Evolutionary conservation across 2,888 invertebrate genomes (phyloP), one percentile per base, ranked within the genome.

Genomic region (Autographa pulchrina): DNA sequence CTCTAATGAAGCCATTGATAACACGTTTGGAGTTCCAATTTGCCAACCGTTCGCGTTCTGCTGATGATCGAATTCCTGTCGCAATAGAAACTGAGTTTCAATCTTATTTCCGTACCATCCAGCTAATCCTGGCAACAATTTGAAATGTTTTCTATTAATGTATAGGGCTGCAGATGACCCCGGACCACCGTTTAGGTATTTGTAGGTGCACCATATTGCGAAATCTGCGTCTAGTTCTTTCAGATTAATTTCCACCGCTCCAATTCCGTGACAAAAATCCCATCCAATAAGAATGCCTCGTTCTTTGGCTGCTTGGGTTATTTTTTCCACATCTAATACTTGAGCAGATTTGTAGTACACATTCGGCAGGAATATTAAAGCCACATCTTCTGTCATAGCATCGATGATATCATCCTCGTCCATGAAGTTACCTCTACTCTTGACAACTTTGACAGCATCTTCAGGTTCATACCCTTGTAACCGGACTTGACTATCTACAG

Each of bases 151-250:
- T 13, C 89, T 89, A 65, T 94, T 94, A 11, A 94, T 91, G 65
- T 94, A 95, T 52, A 94, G 71, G 0, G 88, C 92, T 0, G 92
- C 91, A 0, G 89, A 43, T 0, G 94, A 89, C 0, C 95, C 94
- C 0, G 94, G 94, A 0, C 95, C 95, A 0, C 94, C 94, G 64
- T 94, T 94, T 20, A 95, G 74, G 65, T 95, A 94, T 81, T 95
- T 95, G 65, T 95, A 95, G 3, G 93, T 94, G 68, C 94, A 94
- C 95, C 94, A 94, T 7, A 94, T 83, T 0, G 94, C 95, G 72
- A 94, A 95, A 77, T 95, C 95, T 25, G 89, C 84, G 69, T 94
- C 92, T 4, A 93, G n/a, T 18, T 86, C 79, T 56, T 91, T 92
- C 5, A 95, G 78, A 84, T 94, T 88, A 0, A 94, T 82, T 74